phyloP scores from a whole-genome alignment of 23 tunicate species.

The Ascidia mentula region DNA sequence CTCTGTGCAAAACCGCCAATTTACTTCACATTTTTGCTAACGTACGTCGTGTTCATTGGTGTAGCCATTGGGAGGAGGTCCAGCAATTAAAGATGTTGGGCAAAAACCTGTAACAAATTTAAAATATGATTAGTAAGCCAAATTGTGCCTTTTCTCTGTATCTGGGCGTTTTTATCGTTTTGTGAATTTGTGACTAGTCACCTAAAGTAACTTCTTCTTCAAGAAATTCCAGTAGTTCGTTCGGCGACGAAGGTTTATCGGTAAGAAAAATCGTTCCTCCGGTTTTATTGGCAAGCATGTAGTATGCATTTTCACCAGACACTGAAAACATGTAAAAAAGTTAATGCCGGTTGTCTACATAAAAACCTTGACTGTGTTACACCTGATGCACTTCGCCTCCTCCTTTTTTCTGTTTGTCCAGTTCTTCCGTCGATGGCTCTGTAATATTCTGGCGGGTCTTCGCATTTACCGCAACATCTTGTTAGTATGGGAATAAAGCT shows the following conservation, averaged over 20 bases:
- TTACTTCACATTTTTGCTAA: background rate
- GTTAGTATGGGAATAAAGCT: slow-evolving; percentile 61
- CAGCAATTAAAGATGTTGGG: slow-evolving; percentile 61
- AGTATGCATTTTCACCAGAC: slow-evolving; percentile 19
- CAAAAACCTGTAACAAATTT: slow-evolving; percentile 54
- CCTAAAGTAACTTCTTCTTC: slow-evolving; percentile 81
- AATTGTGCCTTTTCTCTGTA: no score
- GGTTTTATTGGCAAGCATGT: slow-evolving; percentile 48
- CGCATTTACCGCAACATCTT: slow-evolving; percentile 75
- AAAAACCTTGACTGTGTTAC: background rate
- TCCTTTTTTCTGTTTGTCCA: background rate
- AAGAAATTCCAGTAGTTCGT: slow-evolving; percentile 50
- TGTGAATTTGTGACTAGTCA: no score
- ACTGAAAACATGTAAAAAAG: background rate
- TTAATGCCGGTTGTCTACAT: background rate
- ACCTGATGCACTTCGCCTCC: background rate
- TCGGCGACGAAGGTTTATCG: slow-evolving; percentile 59
- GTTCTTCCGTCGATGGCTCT: slow-evolving; percentile 33
- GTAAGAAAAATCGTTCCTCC: slow-evolving; percentile 65
- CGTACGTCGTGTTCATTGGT: slow-evolving; percentile 50
- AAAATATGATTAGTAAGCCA: background rate
- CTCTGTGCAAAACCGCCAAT: background rate
- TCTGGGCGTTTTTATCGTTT: no score
- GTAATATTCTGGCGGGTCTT: slow-evolving; percentile 65
- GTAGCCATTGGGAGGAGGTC: slow-evolving; percentile 65